Conservation (phyloP, 37 sponge, comb jelly and placozoan genomes). For the Beroe ovata region DNA sequence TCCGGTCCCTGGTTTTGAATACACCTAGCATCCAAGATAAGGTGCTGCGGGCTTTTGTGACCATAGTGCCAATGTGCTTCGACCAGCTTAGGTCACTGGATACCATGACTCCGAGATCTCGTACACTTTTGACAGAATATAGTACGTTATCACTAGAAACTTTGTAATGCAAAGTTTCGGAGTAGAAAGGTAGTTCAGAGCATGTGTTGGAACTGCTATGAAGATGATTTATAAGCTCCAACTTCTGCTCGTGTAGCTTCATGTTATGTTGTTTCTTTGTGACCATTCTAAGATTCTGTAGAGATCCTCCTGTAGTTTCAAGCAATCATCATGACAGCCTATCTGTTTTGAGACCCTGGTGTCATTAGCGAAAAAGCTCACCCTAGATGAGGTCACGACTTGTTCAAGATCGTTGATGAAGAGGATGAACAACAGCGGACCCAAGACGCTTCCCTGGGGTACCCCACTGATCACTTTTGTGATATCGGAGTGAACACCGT, state of each 20-base stretch:
- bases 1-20: neutral
- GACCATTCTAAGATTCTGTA: neutral
- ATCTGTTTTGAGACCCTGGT: neutral
- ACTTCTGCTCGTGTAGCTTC: neutral
- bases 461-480: too few species aligned
- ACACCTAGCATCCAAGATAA: neutral
- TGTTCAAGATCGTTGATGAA: neutral
- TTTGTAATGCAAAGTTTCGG: neutral
- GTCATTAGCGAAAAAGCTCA: neutral
- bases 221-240: neutral
- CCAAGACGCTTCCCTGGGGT: neutral
- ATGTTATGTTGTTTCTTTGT: neutral
- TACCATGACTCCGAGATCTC: neutral
- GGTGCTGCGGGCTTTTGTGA: too few species aligned
- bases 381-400: neutral
- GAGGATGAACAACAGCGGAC: neutral
- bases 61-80: neutral
- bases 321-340: too few species aligned
- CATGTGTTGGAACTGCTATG: neutral
- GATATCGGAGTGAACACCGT: too few species aligned
- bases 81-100: neutral
- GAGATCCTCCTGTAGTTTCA: neutral
- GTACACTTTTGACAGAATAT: neutral
- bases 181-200: constrained; percentile 1
- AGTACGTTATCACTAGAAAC: neutral